These are phyloP conservation scores for Nannospalax galili DNA, from an alignment of 2,113 vertebrate genomes.

Conservation along the genomic window DNA sequence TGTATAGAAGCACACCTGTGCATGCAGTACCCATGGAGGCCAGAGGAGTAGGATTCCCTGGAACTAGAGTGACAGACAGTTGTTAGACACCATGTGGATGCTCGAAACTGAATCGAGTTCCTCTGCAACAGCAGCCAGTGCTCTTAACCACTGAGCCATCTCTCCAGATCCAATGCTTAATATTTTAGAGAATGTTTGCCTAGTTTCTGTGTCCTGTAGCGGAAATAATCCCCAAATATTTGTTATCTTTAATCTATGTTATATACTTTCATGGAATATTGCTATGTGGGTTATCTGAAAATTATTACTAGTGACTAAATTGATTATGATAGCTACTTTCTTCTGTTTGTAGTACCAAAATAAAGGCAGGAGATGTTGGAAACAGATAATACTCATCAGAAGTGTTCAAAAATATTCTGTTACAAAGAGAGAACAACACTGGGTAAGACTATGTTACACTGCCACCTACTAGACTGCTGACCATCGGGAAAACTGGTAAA, in stretches of 20 bases:
- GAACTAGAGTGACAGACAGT: no score
- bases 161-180: no score
- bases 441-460: neutral
- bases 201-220: neutral
- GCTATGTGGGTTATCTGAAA: neutral
- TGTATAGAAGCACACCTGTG: no score
- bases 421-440: neutral
- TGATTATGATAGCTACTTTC: neutral
- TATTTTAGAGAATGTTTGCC: neutral
- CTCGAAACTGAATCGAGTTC: no score
- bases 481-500: neutral
- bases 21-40: no score
- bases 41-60: no score
- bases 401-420: neutral
- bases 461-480: neutral
- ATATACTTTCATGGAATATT: neutral
- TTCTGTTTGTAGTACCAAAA: neutral
- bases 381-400: neutral
- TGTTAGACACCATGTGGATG: no score
- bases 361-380: neutral
- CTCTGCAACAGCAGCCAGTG: no score
- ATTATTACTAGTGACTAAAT: conserved; percentile 31
- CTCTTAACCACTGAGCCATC: no score
- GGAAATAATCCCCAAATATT: conserved; percentile 21
- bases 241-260: neutral